Evolutionary conservation across 2,113 vertebrate species (phyloP).

Genomic region (Bungarus multicinctus): DNA sequence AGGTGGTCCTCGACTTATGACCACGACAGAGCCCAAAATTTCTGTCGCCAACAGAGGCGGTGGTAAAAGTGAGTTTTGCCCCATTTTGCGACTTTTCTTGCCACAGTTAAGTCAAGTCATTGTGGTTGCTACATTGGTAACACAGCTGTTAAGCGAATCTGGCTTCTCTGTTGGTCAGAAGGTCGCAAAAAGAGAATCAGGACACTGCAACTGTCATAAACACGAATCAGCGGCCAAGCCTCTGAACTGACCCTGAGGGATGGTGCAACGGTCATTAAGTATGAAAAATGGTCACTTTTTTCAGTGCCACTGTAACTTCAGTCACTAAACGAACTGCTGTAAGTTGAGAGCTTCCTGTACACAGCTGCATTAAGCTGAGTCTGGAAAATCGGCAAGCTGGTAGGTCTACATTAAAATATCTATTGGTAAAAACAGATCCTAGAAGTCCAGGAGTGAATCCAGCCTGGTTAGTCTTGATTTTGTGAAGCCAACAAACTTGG

Average conservation of each 20-base stretch:
- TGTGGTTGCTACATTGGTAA: rapidly evolving
- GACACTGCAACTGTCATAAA: not conserved
- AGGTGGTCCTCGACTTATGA: not conserved
- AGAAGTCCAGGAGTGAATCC: not conserved
- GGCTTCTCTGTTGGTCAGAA: not conserved
- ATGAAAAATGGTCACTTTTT: not conserved
- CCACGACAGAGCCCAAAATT: not conserved
- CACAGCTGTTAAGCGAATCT: not conserved
- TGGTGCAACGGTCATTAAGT: not conserved
- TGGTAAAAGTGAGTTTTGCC: not conserved
- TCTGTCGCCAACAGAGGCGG: not conserved
- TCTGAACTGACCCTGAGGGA: not conserved
- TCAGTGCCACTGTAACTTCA: not conserved
- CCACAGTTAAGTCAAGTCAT: rapidly evolving
- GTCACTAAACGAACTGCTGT: not conserved
- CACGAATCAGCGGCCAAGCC: not conserved
- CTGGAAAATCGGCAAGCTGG: not conserved
- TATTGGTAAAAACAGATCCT: not conserved
- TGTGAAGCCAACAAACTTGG: not conserved
- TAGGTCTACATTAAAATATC: not conserved
- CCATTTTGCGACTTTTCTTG: not conserved
- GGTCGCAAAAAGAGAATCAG: not conserved
- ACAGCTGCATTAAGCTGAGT: not conserved
- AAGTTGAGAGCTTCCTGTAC: not conserved
- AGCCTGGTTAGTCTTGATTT: not conserved